These are phyloP conservation scores for Leptopilina drosophilae DNA, from an alignment of 2,888 invertebrate species.

Conservation along the genomic window DNA sequence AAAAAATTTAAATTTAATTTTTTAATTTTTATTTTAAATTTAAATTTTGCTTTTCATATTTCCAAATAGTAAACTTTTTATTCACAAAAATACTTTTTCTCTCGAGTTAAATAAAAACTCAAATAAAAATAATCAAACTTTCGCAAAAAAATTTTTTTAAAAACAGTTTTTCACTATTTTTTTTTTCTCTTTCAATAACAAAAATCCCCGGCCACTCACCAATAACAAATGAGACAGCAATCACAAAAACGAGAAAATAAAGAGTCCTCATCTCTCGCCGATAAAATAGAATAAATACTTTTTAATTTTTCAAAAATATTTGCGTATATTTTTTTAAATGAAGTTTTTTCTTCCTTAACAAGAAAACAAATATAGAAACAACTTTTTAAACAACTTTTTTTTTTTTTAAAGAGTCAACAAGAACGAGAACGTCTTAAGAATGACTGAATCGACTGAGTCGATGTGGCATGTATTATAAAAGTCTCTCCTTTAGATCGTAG, in stretches of 20 bases:
- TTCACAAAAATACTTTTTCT: too few relatives aligned
- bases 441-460: conserved; percentile 55
- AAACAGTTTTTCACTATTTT: neutral
- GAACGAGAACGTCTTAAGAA: conserved; percentile 53
- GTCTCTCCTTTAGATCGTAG: conserved; percentile 37
- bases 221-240: conserved; percentile 60
- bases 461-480: conserved; percentile 4
- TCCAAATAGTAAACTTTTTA: too few relatives aligned
- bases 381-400: neutral
- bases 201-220: conserved; percentile 59
- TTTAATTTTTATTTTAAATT: too few relatives aligned
- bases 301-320: too few relatives aligned
- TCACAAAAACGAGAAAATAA: conserved; percentile 56
- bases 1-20: too few relatives aligned
- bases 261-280: conserved; percentile 41
- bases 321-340: too few relatives aligned
- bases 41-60: too few relatives aligned
- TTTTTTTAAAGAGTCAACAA: conserved; percentile 7
- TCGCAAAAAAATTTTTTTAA: neutral
- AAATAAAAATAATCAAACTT: too few relatives aligned
- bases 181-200: neutral
- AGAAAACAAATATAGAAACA: neutral
- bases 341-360: neutral
- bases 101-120: too few relatives aligned
- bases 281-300: too few relatives aligned